Evolutionary conservation across 2,113 vertebrate species (phyloP), one percentile per base, ranked within the genome.

Genomic region (Calypte anna): DNA sequence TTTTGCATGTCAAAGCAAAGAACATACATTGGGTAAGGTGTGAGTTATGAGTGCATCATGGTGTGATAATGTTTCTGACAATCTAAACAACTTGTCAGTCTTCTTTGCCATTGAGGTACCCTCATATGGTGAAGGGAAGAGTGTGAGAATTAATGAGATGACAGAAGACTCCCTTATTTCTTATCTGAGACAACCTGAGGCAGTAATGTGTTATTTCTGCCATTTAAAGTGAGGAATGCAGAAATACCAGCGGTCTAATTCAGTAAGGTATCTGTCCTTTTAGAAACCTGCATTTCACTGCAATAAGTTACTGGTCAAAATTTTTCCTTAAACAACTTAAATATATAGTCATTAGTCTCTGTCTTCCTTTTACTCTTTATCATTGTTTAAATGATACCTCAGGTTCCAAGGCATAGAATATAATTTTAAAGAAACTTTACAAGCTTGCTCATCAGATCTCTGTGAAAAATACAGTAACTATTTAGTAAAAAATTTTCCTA

Each of bases 161-260:
- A 36, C 4, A 40, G 59, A 67, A 64, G 28, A 55, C 7, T 69
- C 27, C 21, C 46, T 73, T 13, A 63, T 68, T 48, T 59, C 3
- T 7, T 15, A 50, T 43, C 14, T 21, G 48, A 67, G 31, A 70
- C 10, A 67, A 33, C 5, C 14, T 76, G 22, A 44, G 61, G 30
- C 33, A 57, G 38, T 43, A 55, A 70, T 12, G 3, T 72, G 28
- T 72, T 81, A 50, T 59, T 88, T 82, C 33, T 82, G 33, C 28
- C 6, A 0, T 53, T 4, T 2, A 64, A 7, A 18, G 3, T 15
- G 9, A 1, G 30, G 11, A 4, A 24, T 59, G 38, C 18, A 63
- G 54, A 77, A 76, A 14, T 7, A 25, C 22, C 18, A 54, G 9
- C 6, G 8, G 3, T 72, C 20, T 61, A 20, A 28, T 51, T 80